phyloP scores from a whole-genome alignment of 1,140 invertebrate genomes.

The Agrypnia vestita region DNA sequence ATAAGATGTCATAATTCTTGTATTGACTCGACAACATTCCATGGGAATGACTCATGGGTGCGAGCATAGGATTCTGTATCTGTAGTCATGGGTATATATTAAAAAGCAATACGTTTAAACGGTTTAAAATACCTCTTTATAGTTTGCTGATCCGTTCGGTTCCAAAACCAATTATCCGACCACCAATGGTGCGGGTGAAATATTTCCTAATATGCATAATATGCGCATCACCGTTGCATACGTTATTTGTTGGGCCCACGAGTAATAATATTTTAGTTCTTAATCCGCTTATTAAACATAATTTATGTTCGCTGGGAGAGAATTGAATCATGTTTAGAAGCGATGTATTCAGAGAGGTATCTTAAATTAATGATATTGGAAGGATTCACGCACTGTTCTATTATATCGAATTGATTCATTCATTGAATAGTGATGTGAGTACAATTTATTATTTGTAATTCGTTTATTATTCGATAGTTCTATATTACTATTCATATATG shows the following conservation, averaged over 20 bases:
- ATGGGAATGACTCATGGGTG: too few species aligned
- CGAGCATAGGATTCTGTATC: too few species aligned
- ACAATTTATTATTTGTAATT: too few species aligned
- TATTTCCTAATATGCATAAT: slow-evolving; percentile 36
- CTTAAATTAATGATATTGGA: not conserved
- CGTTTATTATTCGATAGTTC: too few species aligned
- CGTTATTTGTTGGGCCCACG: slow-evolving; percentile 43
- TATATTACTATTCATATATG: too few species aligned
- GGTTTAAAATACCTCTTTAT: not conserved
- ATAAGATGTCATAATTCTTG: too few species aligned
- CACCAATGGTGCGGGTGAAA: slow-evolving; percentile 37
- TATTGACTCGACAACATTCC: too few species aligned
- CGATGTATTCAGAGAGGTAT: not conserved
- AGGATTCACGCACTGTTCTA: not conserved
- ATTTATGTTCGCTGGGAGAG: slow-evolving; percentile 34
- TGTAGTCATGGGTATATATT: too few species aligned
- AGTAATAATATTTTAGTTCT: slow-evolving; percentile 39
- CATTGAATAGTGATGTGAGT: not conserved
- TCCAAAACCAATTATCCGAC: slow-evolving; percentile 25
- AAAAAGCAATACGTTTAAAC: too few species aligned
- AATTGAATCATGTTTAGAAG: slow-evolving; percentile 11
- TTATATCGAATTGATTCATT: not conserved
- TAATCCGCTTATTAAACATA: slow-evolving; percentile 44
- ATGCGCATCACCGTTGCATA: not conserved
- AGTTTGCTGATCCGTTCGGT: slow-evolving; percentile 9